A percentile compares a stretch with the other conserved stretches of the same genome.
phyloP scores from a whole-genome alignment of 2,888 invertebrate species.

The Anodontia alba region DNA sequence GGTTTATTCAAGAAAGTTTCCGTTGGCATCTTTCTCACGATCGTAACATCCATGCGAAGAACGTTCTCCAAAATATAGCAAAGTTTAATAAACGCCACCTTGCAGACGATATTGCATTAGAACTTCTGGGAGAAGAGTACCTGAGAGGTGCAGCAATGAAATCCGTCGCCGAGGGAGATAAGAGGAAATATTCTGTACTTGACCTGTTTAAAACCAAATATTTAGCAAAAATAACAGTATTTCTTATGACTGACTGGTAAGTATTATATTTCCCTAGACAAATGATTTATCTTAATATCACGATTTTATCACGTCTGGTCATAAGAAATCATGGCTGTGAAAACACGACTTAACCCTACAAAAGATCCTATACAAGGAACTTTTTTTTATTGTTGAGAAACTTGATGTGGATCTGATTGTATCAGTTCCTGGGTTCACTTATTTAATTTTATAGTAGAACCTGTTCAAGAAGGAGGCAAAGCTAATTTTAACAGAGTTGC shows the following conservation, averaged over 20 bases:
- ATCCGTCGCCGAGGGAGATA: slow-evolving; percentile 19
- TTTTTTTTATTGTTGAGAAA: too few relatives aligned
- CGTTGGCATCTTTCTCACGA: slow-evolving; percentile 64
- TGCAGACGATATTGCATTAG: slow-evolving; percentile 38
- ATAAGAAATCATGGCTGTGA: too few relatives aligned
- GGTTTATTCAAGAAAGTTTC: slow-evolving; percentile 67
- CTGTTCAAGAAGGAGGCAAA: too few relatives aligned
- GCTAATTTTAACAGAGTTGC: too few relatives aligned
- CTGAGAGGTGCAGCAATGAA: not conserved
- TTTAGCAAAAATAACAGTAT: slow-evolving; percentile 43
- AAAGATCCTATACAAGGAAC: too few relatives aligned
- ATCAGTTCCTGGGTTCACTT: too few relatives aligned
- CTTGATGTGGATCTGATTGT: too few relatives aligned
- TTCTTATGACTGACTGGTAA: slow-evolving; percentile 58
- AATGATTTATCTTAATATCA: not conserved
- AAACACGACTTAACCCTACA: too few relatives aligned
- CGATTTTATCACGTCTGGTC: not conserved
- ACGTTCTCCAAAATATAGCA: slow-evolving; percentile 50
- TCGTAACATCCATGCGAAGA: slow-evolving; percentile 47
- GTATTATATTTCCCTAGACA: too few relatives aligned
- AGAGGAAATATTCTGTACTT: slow-evolving; percentile 51
- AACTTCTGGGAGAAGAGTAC: not conserved
- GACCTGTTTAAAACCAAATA: slow-evolving; percentile 43
- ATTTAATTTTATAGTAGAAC: too few relatives aligned
- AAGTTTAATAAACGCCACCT: slow-evolving; percentile 48